phyloP scores from a whole-genome alignment of 1,140 invertebrate genomes.

The Bombus polaris region DNA sequence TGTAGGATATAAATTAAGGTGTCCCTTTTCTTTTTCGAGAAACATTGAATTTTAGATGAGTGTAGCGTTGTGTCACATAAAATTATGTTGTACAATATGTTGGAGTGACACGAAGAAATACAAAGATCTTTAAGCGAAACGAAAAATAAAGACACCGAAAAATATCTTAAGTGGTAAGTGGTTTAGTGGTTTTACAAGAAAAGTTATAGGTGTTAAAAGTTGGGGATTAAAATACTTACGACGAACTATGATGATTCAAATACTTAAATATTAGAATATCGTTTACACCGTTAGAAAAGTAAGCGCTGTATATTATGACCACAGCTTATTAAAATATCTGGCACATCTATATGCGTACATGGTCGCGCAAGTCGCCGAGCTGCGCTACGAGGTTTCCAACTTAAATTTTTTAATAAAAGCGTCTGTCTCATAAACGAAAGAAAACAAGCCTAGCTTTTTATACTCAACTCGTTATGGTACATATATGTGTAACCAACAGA shows the following conservation, averaged over 20 bases:
- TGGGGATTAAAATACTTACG: background rate
- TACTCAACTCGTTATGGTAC: background rate
- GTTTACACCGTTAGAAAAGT: background rate
- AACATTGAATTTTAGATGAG: background rate
- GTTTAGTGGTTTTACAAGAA: no score
- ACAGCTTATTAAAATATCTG: background rate
- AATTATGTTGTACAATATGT: background rate
- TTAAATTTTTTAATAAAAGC: slow-evolving; percentile 10
- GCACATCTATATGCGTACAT: no score
- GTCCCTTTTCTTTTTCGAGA: background rate
- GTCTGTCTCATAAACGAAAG: background rate
- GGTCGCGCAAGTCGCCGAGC: background rate
- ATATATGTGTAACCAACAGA: background rate
- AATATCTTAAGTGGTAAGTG: background rate
- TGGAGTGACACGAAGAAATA: background rate
- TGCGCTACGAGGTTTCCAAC: background rate
- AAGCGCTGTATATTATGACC: background rate
- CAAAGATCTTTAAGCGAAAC: background rate
- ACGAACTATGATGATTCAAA: no score
- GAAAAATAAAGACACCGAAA: no score
- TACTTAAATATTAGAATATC: background rate
- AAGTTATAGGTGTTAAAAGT: background rate
- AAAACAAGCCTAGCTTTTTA: background rate
- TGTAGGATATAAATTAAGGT: background rate
- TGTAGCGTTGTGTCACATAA: background rate